phyloP scores from a whole-genome alignment of 2,113 vertebrate species.

The Cichladusa arquata region DNA sequence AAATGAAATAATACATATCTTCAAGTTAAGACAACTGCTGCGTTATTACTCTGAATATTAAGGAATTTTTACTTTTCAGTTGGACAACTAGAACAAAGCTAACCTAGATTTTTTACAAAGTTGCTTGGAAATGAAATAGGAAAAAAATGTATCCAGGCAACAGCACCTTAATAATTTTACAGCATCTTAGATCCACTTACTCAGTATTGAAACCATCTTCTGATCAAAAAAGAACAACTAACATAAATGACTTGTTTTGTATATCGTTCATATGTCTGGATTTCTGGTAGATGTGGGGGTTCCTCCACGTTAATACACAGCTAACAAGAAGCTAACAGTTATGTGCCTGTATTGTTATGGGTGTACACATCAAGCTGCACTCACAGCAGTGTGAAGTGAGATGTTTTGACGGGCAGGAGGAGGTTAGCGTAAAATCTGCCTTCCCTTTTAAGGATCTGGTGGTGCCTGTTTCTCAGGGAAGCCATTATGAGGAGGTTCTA shows the following conservation, averaged over 20 bases:
- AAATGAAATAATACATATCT: background rate
- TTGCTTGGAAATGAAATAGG: background rate
- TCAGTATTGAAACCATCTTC: background rate
- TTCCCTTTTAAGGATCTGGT: background rate
- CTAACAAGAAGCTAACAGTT: background rate
- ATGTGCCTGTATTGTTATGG: background rate
- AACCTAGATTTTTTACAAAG: background rate
- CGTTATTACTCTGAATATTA: background rate
- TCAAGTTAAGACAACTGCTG: background rate
- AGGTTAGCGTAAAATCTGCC: background rate
- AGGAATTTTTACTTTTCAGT: background rate
- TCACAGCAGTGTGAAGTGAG: background rate
- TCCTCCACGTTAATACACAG: background rate
- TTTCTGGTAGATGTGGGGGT: background rate
- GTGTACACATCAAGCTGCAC: rapidly evolving
- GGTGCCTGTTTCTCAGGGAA: background rate
- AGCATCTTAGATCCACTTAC: background rate
- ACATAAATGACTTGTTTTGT: background rate
- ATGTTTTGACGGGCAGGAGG: background rate
- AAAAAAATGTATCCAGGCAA: background rate
- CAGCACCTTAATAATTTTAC: background rate
- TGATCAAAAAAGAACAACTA: background rate
- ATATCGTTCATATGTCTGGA: background rate
- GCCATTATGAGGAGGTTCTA: rapidly evolving
- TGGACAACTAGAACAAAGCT: background rate